Evolutionary conservation across 2,113 vertebrate genomes (phyloP).

Genomic region (Seriola dumerili): DNA sequence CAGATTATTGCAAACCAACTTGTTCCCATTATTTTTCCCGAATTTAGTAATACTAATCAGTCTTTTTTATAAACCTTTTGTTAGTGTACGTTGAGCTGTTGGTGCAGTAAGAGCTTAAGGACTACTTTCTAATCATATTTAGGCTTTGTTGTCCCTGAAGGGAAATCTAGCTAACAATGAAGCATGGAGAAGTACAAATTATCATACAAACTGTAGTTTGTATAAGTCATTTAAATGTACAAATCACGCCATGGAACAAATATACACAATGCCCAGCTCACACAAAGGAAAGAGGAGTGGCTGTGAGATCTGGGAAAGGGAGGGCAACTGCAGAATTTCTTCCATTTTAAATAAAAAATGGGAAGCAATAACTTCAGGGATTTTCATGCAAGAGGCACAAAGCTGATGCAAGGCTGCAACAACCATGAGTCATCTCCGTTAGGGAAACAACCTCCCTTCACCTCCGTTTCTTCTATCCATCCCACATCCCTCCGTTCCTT

Average conservation of each 20-base stretch:
- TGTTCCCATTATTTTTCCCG: background rate
- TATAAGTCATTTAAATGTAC: slow-evolving; percentile 3
- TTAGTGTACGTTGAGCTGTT: background rate
- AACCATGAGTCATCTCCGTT: slow-evolving; percentile 65
- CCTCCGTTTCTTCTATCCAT: background rate
- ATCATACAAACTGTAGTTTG: background rate
- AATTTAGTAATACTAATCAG: slow-evolving; percentile 13
- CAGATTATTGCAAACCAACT: slow-evolving; percentile 1
- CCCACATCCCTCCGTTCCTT: background rate
- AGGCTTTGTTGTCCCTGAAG: slow-evolving; percentile 19
- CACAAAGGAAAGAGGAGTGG: background rate
- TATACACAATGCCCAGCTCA: background rate
- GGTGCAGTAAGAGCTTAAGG: background rate
- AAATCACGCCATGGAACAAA: slow-evolving; percentile 10
- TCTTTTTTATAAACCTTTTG: background rate
- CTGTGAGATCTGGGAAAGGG: background rate
- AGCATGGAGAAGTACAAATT: slow-evolving; percentile 4
- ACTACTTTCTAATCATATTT: slow-evolving; percentile 16
- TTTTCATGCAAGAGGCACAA: slow-evolving; percentile 24
- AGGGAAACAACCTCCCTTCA: slow-evolving; percentile 14
- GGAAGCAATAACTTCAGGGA: slow-evolving; percentile 31
- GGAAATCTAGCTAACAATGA: background rate
- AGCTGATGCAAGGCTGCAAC: slow-evolving; percentile 53
- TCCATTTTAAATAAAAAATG: slow-evolving; percentile 7
- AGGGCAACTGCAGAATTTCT: background rate